Base-by-base conservation (phyloP, 2,113 vertebrate species). In the Scophthalmus maximus region DNA sequence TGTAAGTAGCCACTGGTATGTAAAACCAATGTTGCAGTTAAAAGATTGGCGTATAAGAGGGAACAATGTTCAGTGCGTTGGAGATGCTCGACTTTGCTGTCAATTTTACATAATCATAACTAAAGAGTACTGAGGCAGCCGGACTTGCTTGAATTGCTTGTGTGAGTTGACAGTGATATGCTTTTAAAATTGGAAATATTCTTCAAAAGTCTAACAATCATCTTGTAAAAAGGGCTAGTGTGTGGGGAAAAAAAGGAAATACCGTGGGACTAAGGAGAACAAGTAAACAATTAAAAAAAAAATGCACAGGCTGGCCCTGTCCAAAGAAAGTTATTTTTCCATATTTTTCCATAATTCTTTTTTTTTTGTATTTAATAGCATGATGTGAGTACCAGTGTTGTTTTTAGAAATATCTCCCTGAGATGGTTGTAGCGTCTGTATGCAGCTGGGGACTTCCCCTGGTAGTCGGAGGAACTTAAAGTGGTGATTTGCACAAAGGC, bases 281-380 rank as follows among this genome's bases (percentile, higher is more conserved):
- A 81, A 70, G 61, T 75, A 85, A 84, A 76, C 36, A 81, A 69
- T 57, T n/a, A n/a, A 72, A 86, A 76, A 78, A 67, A 78, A 84
- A 85, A 72, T 53, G 73, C 86, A 91, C 94, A 93, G 94, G 94
- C 93, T 92, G 94, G 94, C 82, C 94, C 94, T 94, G 92, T 94
- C 86, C 79, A 90, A 90, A 88, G 86, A 91, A 90, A 90, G 89
- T 77, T 90, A 92, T 93, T 91, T 92, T 91, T 93, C 73, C 87
- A 85, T 90, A 38, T 17, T 1, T n/a, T 64, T 61, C 29, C 26
- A 53, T 53, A 38, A 44, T 29, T n/a, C 30, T 17, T 38, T 78
- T 52, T 76, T 63, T 75, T 81, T 9, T 63, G 34, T 82, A 60
- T 78, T 88, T 81, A 67, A 79, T 68, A 58, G 86, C 81, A 84